phyloP scores from a whole-genome alignment of 2,797 vertebrate species.

The Myoxocephalus aenaeus region DNA sequence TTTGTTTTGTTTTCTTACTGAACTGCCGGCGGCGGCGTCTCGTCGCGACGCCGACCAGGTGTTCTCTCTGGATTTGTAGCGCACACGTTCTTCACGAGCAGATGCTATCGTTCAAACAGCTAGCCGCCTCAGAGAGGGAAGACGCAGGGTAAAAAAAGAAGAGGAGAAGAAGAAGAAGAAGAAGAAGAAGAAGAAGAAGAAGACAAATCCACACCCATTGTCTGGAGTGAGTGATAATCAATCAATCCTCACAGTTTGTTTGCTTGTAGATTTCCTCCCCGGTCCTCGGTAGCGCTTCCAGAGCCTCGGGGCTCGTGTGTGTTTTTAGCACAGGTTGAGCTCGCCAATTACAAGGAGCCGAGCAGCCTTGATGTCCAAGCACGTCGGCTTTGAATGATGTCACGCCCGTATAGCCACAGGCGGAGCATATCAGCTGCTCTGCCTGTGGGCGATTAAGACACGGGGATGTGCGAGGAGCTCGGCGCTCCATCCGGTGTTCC shows the following conservation, averaged over 20 bases:
- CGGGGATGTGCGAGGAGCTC: constrained; percentile 21
- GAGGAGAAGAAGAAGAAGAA: neutral
- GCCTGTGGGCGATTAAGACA: constrained; percentile 48
- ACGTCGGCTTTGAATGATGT: constrained; percentile 62
- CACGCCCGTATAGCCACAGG: constrained; percentile 48
- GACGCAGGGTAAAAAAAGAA: neutral
- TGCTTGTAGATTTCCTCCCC: constrained; percentile 23
- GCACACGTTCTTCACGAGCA: constrained; percentile 14
- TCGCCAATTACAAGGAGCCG: constrained; percentile 56
- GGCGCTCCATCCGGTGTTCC: neutral
- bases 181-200: neutral
- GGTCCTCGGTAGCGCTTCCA: constrained; percentile 1
- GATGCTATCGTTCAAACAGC: constrained; percentile 37
- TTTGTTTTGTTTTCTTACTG: too few species aligned
- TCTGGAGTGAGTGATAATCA: constrained; percentile 44
- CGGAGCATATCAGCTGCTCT: constrained; percentile 37
- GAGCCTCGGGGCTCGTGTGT: constrained; percentile 21
- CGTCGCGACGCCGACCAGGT: neutral
- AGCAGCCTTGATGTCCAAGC: constrained; percentile 59
- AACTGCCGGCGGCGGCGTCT: neutral
- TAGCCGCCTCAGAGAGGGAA: constrained; percentile 8
- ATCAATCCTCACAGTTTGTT: constrained; percentile 34
- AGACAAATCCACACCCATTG: constrained; percentile 32
- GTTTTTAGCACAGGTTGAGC: constrained; percentile 53
- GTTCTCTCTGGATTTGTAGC: neutral